Conservation (phyloP, 2,888 invertebrate genomes). For the Orthosia incerta region DNA sequence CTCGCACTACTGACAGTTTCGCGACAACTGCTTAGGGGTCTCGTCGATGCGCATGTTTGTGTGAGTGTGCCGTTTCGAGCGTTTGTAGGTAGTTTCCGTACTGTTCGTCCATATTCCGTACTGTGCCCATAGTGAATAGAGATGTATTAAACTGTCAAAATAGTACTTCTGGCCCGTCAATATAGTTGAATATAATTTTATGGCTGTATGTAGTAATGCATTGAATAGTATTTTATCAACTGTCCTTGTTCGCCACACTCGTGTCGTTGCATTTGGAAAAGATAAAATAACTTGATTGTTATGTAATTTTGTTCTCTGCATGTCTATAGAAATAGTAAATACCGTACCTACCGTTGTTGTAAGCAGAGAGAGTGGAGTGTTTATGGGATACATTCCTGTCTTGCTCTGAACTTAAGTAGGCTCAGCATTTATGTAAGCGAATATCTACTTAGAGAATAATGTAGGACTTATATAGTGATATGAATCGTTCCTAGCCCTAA, state of each 20-base stretch:
- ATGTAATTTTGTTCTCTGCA: slow-evolving; percentile 9
- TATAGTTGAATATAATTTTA: slow-evolving; percentile 33
- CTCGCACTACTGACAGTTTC: too few species aligned
- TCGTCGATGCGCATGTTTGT: too few species aligned
- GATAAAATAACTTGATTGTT: slow-evolving; percentile 32
- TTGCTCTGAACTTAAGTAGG: slow-evolving; percentile 52
- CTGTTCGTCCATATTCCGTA: too few species aligned
- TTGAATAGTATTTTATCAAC: slow-evolving; percentile 27
- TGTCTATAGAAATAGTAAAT: slow-evolving; percentile 37
- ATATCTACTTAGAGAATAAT: slow-evolving; percentile 48
- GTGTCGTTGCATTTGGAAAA: slow-evolving; percentile 31
- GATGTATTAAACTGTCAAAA: slow-evolving; percentile 6
- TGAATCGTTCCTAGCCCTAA: slow-evolving; percentile 77
- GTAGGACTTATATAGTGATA: slow-evolving; percentile 64
- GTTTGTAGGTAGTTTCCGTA: too few species aligned
- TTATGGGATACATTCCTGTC: slow-evolving; percentile 47
- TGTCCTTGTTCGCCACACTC: slow-evolving; percentile 36
- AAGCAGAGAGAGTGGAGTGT: slow-evolving; percentile 17
- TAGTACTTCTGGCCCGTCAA: slow-evolving; percentile 25
- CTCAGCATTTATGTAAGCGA: slow-evolving; percentile 62
- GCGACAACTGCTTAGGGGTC: too few species aligned
- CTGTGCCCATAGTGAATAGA: background rate
- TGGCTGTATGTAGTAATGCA: slow-evolving; percentile 25
- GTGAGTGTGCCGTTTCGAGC: too few species aligned
- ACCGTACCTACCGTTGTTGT: slow-evolving; percentile 9